These are phyloP conservation scores for Dallia pectoralis DNA, from an alignment of 2,797 vertebrate genomes.

Conservation along the genomic window DNA sequence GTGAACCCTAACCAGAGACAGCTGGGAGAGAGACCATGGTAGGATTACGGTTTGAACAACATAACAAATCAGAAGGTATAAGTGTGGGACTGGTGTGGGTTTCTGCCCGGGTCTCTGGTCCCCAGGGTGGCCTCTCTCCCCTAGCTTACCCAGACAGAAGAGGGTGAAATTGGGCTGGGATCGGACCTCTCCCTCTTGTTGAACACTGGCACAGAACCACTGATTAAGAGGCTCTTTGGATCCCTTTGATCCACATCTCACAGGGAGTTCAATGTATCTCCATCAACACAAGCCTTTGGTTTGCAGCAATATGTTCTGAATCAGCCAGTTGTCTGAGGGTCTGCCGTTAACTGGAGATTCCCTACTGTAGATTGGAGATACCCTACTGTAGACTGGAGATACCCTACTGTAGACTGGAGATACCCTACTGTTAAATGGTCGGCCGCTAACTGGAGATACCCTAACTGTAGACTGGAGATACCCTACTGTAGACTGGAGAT, in stretches of 20 bases:
- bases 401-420: neutral
- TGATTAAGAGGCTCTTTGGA: constrained; percentile 48
- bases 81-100: constrained; percentile 38
- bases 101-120: constrained; percentile 23
- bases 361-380: too few species aligned
- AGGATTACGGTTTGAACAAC: constrained; percentile 48
- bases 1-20: constrained; percentile 44
- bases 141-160: constrained; percentile 13
- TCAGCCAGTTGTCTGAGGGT: constrained; percentile 30
- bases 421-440: too few species aligned
- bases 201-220: constrained; percentile 40
- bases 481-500: too few species aligned
- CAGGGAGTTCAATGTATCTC: constrained; percentile 47
- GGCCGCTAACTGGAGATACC: too few species aligned
- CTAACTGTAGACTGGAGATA: too few species aligned
- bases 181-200: constrained; percentile 20
- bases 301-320: constrained; percentile 54
- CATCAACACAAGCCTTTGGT: constrained; percentile 48
- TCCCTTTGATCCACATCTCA: constrained; percentile 49
- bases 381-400: too few species aligned
- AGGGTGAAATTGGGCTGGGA: constrained; percentile 28
- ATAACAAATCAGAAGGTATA: constrained; percentile 48
- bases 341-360: neutral
- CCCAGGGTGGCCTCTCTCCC: neutral
- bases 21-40: constrained; percentile 33